These are phyloP conservation scores for Heliconius melpomene DNA, from an alignment of 1,140 invertebrate genomes.

Conservation along the genomic window DNA sequence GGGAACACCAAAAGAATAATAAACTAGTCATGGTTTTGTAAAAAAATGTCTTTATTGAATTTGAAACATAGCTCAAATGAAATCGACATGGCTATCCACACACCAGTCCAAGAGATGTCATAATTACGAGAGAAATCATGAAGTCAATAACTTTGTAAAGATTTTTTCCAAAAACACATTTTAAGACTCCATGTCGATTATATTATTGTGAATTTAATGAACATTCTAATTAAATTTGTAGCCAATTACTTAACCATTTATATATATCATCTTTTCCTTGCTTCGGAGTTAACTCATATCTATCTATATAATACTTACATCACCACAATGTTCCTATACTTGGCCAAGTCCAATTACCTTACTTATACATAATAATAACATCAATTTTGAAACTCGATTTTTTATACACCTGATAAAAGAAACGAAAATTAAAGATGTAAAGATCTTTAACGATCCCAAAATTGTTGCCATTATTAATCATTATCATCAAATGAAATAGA, in stretches of 20 bases:
- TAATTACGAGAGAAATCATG: not conserved
- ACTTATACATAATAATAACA: conserved; percentile 17
- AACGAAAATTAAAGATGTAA: not conserved
- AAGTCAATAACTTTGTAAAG: not conserved
- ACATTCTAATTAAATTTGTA: not conserved
- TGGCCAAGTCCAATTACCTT: conserved; percentile 1
- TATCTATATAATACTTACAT: conserved; percentile 10
- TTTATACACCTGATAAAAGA: conserved; percentile 4
- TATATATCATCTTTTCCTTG: not conserved
- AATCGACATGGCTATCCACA: not conserved
- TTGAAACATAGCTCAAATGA: not conserved
- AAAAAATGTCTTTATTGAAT: not conserved
- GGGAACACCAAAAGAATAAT: too few relatives aligned
- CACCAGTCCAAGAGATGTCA: too few relatives aligned
- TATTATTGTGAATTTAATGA: not conserved
- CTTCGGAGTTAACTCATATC: not conserved
- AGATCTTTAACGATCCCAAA: not conserved
- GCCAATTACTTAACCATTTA: not conserved
- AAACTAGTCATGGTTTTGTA: too few relatives aligned
- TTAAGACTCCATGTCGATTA: not conserved
- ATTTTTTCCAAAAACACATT: not conserved
- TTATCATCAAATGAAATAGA: not conserved
- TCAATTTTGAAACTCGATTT: not conserved
- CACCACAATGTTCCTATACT: not conserved
- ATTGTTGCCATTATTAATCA: not conserved